Base-by-base conservation (phyloP, 2,797 vertebrate species). In the Notolabrus celidotus region DNA sequence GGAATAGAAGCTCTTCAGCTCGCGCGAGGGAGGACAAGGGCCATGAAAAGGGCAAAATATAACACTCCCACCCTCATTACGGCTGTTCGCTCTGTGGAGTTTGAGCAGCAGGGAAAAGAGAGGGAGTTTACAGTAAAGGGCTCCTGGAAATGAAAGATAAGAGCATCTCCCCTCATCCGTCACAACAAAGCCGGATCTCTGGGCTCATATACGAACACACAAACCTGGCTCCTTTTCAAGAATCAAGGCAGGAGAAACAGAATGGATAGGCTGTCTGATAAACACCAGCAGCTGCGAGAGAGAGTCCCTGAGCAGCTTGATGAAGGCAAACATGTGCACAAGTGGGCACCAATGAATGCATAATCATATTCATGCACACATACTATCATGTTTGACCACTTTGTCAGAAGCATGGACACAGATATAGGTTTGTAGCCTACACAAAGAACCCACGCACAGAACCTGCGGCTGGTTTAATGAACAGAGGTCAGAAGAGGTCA, bases 251-350 rank as follows among this genome's bases (percentile, higher is more conserved):
- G 77, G 59, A 78, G 70, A 23, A 74, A 56, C 57, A 53, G 65
- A 78, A 65, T 10, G 39, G 55, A 45, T 75, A 74, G 39, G 53
- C 67, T 67, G 75, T 39, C 67, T 12, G 77, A 82, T 89, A 93
- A 92, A 91, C 88, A 86, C 75, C 36, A 85, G 88, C 92, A 92
- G 90, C 89, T 92, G 92, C 56, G 52, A 66, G 67, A 5, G 38
- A 73, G 74, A 75, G 36, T 82, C 79, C 65, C 74, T 20, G 56
- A 45, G 70, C 38, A 19, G 59, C 66, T 47, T 19, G 25, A 67
- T 67, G 67, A 72, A 82, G 36, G 55, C 69, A 53, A 83, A 80
- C 67, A 43, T 34, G 38, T 62, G 74, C 69, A 47, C 59, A 68
- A 47, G 20, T 55, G 56, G 57, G 82, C 34, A 43, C 9, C n/a